These are phyloP conservation scores for Temnothorax curvispinosus DNA, from an alignment of 1,140 invertebrate genomes.

Conservation along the genomic window DNA sequence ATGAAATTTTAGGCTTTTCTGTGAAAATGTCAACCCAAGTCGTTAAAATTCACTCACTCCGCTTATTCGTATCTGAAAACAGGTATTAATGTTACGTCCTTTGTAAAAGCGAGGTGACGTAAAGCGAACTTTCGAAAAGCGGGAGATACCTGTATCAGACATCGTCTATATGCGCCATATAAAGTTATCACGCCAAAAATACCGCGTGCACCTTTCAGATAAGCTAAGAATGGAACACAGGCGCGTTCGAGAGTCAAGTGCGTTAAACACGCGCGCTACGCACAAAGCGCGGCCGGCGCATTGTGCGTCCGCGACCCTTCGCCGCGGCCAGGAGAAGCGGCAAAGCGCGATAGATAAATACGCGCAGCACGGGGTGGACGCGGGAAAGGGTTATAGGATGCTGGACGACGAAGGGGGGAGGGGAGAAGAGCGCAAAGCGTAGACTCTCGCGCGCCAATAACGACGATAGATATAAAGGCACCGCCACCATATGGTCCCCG, in stretches of 20 bases:
- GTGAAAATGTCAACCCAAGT: not conserved
- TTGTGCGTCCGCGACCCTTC: constrained; percentile 49
- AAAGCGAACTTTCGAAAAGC: no score
- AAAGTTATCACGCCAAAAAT: constrained; percentile 29
- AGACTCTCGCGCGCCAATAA: constrained; percentile 77
- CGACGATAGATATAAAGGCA: constrained; percentile 80
- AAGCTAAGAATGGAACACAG: constrained; percentile 2
- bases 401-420: constrained; percentile 59
- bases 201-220: not conserved
- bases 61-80: no score
- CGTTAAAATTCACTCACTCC: not conserved
- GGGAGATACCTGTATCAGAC: not conserved
- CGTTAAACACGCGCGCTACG: constrained; percentile 8
- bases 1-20: not conserved
- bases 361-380: constrained; percentile 55
- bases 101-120: no score
- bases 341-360: constrained; percentile 57
- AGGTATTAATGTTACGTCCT: not conserved
- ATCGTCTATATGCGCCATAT: not conserved
- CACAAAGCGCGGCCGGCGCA: constrained; percentile 43
- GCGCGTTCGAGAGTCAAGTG: not conserved
- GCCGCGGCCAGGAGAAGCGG: constrained; percentile 42
- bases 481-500: constrained; percentile 80
- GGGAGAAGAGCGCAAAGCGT: constrained; percentile 63
- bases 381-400: constrained; percentile 35